Percentiles rank a stretch among this genome's conserved stretches.
These are phyloP conservation scores for Anthrax anthrax DNA, from an alignment of 2,888 invertebrate species.

Conservation along the genomic window DNA sequence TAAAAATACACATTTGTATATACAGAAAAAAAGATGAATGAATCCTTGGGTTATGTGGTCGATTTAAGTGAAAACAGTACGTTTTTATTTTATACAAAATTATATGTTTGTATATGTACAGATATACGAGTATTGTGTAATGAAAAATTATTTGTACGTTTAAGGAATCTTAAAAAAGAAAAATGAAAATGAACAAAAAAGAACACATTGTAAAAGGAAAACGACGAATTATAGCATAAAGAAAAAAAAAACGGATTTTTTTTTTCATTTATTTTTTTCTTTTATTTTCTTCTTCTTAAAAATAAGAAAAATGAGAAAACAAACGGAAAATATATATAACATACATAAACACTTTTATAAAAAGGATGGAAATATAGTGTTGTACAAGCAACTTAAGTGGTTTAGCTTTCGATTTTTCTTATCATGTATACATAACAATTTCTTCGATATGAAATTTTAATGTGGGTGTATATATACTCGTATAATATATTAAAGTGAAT, in stretches of 20 bases:
- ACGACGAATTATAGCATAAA: background rate
- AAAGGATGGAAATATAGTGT: background rate
- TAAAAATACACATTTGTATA: too few relatives aligned
- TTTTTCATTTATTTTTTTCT: background rate
- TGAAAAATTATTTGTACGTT: constrained; percentile 10
- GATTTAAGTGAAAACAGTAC: constrained; percentile 10
- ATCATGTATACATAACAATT: too few relatives aligned
- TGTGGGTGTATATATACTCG: too few relatives aligned
- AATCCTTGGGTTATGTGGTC: constrained; percentile 11
- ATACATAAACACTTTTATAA: too few relatives aligned
- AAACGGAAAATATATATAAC: too few relatives aligned
- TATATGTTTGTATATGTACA: too few relatives aligned
- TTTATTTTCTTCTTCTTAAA: background rate
- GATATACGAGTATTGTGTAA: constrained; percentile 5
- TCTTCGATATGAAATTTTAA: too few relatives aligned
- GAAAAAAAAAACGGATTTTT: background rate
- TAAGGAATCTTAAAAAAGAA: background rate
- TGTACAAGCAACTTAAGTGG: background rate
- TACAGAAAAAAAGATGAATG: constrained; percentile 7
- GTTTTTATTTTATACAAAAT: constrained; percentile 1
- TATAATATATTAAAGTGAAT: background rate
- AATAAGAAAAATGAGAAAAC: too few relatives aligned
- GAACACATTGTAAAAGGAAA: background rate
- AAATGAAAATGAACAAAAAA: background rate
- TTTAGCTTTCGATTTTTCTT: constrained; percentile 3